Base-by-base conservation (phyloP, 1,140 invertebrate species). In the Ceratina calcarata region DNA sequence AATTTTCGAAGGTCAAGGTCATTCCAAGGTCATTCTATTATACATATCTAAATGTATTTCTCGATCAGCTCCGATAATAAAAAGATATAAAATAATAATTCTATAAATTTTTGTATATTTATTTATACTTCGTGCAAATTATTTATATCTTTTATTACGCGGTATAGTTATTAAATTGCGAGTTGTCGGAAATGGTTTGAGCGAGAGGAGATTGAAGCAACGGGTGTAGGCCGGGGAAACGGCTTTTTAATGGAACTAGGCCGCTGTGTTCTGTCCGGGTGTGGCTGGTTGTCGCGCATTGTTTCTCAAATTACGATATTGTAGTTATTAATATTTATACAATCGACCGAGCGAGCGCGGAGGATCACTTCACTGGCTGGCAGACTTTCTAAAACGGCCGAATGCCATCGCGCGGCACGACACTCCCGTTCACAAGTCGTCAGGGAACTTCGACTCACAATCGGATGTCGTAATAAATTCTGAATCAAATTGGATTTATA, bases 251-350 rank as follows among this genome's bases (percentile, higher is more conserved):
- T 74, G 72, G 13, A 78, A 82, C 84, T 85, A 78, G 79, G 86
- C 73, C 81, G 81, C 61, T 79, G 73, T 78, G 78, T 89, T 90
- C 72, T 78, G 78, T 89, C 90, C 86, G 89, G 87, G 88, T 87
- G 90, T 89, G 88, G 78, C 87, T 71, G 85, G 37, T 10, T 72
- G 68, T 81, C 86, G 78, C 84, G 87, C 86, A 87, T 87, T 86
- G 88, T 89, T 87, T 89, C 75, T 76, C 67, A 88, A 91, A 90
- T 91, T 87, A 88, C 88, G 80, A 87, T 90, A 91, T 91, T 88
- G 89, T 88, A 82, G 87, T 90, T 91, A 91, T 91, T 90, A 89
- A 91, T 91, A 91, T 91, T 92, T 90, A 91, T 90, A 90, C 66
- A 45, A 77, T 82, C 78, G 75, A 83, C 76, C 74, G 69, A 68